phyloP scores from a whole-genome alignment of 2,888 invertebrate species.

The Teleiodes luculella region DNA sequence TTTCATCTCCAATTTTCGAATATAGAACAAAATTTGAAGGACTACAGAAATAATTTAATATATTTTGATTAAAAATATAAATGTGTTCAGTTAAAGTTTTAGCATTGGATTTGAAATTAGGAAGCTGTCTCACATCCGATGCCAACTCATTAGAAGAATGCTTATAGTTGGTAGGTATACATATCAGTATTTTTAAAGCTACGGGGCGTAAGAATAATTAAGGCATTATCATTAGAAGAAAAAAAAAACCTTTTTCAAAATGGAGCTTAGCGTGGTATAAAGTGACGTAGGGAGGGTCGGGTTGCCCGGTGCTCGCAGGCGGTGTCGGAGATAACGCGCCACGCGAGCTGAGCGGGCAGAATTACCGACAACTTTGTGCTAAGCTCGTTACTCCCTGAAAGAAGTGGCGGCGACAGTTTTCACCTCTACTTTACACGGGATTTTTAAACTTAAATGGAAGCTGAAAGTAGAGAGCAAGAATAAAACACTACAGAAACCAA shows the following conservation, averaged over 20 bases:
- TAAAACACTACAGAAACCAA: not conserved
- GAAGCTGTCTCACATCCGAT: too few relatives aligned
- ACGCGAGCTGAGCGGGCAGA: not conserved
- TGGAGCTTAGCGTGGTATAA: not conserved
- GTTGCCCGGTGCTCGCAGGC: not conserved
- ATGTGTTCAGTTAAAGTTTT: too few relatives aligned
- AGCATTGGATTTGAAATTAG: too few relatives aligned
- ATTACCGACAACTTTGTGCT: constrained; percentile 7
- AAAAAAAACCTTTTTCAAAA: not conserved
- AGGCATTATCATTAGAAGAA: not conserved
- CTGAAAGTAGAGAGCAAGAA: not conserved
- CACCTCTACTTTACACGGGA: not conserved
- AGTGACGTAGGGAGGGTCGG: not conserved
- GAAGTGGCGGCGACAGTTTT: constrained; percentile 5
- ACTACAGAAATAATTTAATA: too few relatives aligned
- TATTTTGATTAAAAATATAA: too few relatives aligned
- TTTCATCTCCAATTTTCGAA: too few relatives aligned
- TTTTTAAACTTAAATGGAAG: constrained; percentile 1
- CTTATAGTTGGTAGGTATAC: too few relatives aligned
- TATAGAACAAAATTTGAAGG: too few relatives aligned
- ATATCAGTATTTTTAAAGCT: too few relatives aligned
- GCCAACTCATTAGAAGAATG: too few relatives aligned
- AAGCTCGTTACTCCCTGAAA: constrained; percentile 6
- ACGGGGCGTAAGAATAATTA: too few relatives aligned
- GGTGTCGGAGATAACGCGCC: constrained; percentile 2